A percentile compares a stretch with the other conserved stretches of the same genome.
Evolutionary conservation across 2,113 vertebrate genomes (phyloP).

Genomic region (Todiramphus chloris): DNA sequence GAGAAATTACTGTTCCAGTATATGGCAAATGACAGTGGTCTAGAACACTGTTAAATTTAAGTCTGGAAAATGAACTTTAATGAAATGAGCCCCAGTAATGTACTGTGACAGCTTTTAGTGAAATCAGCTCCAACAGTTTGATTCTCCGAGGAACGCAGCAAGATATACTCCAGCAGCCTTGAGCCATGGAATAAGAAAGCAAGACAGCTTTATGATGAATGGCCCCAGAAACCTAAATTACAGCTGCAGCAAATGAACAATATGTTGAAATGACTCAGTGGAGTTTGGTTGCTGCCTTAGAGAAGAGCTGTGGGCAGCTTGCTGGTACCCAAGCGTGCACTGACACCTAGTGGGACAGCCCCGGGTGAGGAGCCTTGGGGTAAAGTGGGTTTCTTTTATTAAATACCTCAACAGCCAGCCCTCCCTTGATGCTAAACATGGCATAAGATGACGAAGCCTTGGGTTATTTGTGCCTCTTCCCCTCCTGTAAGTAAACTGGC

Average conservation of each 20-base stretch:
- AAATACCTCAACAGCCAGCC: background rate
- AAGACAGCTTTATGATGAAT: constrained; percentile 64
- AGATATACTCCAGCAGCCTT: constrained; percentile 61
- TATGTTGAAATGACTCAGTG: background rate
- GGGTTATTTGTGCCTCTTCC: background rate
- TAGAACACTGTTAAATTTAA: constrained; percentile 55
- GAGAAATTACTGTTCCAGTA: constrained; percentile 34
- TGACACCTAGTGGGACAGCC: constrained; percentile 63
- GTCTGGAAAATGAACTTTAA: constrained; percentile 64
- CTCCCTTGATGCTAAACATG: accelerated
- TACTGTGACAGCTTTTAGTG: constrained; percentile 58
- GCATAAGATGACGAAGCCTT: accelerated
- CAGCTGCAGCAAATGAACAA: constrained; percentile 62
- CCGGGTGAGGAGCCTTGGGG: background rate
- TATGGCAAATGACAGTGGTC: constrained; percentile 47
- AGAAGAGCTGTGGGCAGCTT: background rate
- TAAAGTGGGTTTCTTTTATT: background rate
- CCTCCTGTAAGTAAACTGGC: background rate
- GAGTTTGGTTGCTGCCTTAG: background rate
- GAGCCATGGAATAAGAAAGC: constrained; percentile 60
- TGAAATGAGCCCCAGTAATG: constrained; percentile 56
- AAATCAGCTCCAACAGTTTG: constrained; percentile 47
- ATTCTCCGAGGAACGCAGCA: constrained; percentile 16
- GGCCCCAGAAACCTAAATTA: constrained; percentile 65
- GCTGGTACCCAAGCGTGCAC: background rate